Evolutionary conservation across 2,113 vertebrate species (phyloP), one percentile per base, ranked within the genome.

Genomic region (Cyprinodon tularosa): DNA sequence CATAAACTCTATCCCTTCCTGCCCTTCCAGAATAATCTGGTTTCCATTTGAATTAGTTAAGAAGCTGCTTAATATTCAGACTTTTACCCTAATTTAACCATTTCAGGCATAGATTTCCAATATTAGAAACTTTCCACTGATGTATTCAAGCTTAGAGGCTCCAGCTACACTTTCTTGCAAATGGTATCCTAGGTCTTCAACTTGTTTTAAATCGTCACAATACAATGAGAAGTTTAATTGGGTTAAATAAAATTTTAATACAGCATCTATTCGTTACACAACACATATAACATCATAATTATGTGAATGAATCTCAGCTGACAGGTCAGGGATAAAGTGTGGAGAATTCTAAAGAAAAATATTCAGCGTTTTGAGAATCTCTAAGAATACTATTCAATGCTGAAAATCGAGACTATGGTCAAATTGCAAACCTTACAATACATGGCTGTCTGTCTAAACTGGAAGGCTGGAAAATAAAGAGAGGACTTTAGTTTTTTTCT

Each of bases 31-130:
- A 83, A 85, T 85, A 57, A 77, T 75, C 75, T 80, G 66, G 68
- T 70, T 74, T 87, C 72, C 64, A 77, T 86, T 76, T 80, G 78
- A 88, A 89, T 76, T 44, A 68, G 80, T 71, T 74, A 77, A 13
- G 64, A 80, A 68, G 50, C 68, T 73, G 70, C 60, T 70, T 81
- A 29, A 29, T 71, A 61, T 47, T 69, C 72, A 71, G 66, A 66
- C 71, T 71, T 83, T 82, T 53, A 0, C 66, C 76, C 70, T 67
- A 64, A 87, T 74, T 84, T 67, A 44, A 75, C 62, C 66, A 13
- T 76, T 81, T 71, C 62, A 71, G 60, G 64, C 66, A n/a, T 22
- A 39, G 50, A 14, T 74, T 85, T 40, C 45, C 13, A 73, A 80
- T 86, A 74, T 39, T 70, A 53, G 57, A 8, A 63, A 29, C 60